Evolutionary conservation across 2,888 invertebrate genomes (phyloP).

Genomic region (Drosophila falleni): DNA sequence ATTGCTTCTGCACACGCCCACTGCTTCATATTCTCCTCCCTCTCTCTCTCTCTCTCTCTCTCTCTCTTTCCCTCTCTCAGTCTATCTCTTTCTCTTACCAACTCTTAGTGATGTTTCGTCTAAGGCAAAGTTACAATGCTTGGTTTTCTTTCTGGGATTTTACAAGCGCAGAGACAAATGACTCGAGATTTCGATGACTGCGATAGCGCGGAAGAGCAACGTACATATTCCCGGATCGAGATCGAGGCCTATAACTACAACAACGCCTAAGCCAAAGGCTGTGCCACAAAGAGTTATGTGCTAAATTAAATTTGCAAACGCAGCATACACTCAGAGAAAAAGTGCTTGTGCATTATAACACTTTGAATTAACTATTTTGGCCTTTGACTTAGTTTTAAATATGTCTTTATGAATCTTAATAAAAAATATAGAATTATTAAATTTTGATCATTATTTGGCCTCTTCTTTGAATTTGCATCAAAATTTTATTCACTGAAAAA

Average conservation of each 20-base stretch:
- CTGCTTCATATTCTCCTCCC: constrained; percentile 32
- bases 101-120: constrained; percentile 58
- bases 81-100: not conserved
- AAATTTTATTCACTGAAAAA: too few species aligned
- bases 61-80: not conserved
- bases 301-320: constrained; percentile 80
- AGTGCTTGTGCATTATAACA: too few species aligned
- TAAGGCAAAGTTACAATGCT: constrained; percentile 52
- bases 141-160: constrained; percentile 45
- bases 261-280: constrained; percentile 72
- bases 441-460: too few species aligned
- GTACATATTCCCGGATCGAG: constrained; percentile 37
- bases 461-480: too few species aligned
- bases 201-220: constrained; percentile 55
- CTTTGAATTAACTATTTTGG: too few species aligned
- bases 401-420: too few species aligned
- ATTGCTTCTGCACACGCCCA: constrained; percentile 70
- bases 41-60: not conserved
- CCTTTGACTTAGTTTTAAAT: not conserved
- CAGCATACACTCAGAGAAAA: constrained; percentile 7
- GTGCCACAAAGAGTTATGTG: constrained; percentile 72
- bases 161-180: constrained; percentile 79
- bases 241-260: constrained; percentile 13
- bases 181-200: constrained; percentile 53
- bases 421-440: too few species aligned